These are phyloP conservation scores for Phrynocephalus versicolor DNA, from an alignment of 2,113 vertebrate species.

Conservation along the genomic window DNA sequence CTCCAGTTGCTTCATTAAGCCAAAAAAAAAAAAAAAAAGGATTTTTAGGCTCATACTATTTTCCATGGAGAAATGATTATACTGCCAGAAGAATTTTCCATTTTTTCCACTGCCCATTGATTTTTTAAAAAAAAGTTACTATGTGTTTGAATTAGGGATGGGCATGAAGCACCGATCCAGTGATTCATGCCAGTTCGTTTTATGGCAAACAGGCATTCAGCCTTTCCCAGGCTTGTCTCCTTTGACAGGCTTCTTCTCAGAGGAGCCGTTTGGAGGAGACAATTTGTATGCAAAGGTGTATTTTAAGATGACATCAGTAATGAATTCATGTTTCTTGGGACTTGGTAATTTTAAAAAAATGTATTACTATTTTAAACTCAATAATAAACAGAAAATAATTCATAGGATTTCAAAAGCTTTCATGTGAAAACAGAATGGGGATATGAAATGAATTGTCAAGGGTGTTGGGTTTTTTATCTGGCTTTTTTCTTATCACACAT, in stretches of 20 bases:
- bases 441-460: slow-evolving; percentile 40
- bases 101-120: background rate
- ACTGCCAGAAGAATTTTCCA: background rate
- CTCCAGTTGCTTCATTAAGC: background rate
- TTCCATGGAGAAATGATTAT: background rate
- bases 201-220: too few species aligned
- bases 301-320: background rate
- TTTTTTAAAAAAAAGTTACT: background rate
- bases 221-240: too few species aligned
- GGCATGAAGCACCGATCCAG: too few species aligned
- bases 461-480: slow-evolving; percentile 49
- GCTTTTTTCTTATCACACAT: slow-evolving; percentile 57
- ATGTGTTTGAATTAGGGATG: background rate
- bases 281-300: background rate
- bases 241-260: too few species aligned
- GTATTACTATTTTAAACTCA: background rate
- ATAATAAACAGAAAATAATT: slow-evolving; percentile 24
- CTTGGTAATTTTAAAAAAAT: background rate
- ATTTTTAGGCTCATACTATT: background rate
- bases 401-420: slow-evolving; percentile 31
- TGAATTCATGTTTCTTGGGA: background rate
- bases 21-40: too few species aligned
- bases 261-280: too few species aligned
- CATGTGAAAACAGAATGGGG: slow-evolving; percentile 50
- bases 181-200: too few species aligned